Evolutionary conservation across 2,797 vertebrate genomes (phyloP), one percentile per base, ranked within the genome.

Genomic region (Amblyraja radiata): DNA sequence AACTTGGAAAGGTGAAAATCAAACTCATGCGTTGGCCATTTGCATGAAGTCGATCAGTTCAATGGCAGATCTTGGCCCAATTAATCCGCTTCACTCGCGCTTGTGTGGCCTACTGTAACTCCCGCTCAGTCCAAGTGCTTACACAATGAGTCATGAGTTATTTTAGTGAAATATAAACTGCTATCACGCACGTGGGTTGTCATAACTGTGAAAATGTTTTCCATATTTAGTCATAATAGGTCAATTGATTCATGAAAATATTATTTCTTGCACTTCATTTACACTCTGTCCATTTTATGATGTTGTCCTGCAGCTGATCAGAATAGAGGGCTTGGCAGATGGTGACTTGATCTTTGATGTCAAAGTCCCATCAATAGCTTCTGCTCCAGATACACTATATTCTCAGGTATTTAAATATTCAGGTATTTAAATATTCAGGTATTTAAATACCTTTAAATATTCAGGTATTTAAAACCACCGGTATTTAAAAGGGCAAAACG

Each of bases 171-270:
- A 88, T 88, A 88, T 68, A 88, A 88, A 68, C 84, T 88, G 63
- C 65, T 36, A 88, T 88, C 84, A 88, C 21, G 18, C 84, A 88
- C 65, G 18, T 88, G 16, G 16, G 84, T 63, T 88, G 84, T 88
- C 84, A 88, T 88, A 88, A 88, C 84, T 88, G 84, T 88, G 84
- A 88, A 88, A 88, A 88, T 88, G 63, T 68, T 88, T 88, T 88
- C 84, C 84, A 88, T 88, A 88, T 88, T 88, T 88, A 88, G 84
- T 88, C 84, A 88, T 63, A 88, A 61, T 68, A 68, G 84, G 84
- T 10, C 84, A 68, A 88, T 68, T 63, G 61, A 88, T 88, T 88
- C 84, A 88, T 88, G 84, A 68, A 88, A 88, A 88, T 68, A 88
- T 88, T 88, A 88, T 88, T 88, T 68, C 32, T n/a, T 88, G 84